Evolutionary conservation across 2,797 vertebrate species (phyloP).

Genomic region (Pangasius krempfi): DNA sequence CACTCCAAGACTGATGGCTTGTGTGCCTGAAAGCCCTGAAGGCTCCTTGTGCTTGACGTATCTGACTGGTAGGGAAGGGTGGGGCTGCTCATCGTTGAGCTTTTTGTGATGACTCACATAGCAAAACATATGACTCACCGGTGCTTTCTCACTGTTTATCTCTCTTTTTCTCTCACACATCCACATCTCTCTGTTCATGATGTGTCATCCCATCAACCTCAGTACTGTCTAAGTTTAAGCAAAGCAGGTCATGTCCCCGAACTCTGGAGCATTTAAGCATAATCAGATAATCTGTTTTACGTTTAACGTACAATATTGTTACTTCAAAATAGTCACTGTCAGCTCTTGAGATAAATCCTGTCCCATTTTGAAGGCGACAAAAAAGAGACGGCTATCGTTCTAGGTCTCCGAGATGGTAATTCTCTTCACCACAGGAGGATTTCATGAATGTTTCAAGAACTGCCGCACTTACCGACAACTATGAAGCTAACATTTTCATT

Average conservation of each 20-base stretch:
- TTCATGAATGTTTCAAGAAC: conserved; percentile 14
- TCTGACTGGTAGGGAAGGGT: conserved; percentile 37
- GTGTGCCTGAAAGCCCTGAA: conserved; percentile 50
- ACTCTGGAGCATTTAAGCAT: not conserved
- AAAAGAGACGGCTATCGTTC: not conserved
- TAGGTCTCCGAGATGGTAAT: not conserved
- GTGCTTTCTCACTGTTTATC: conserved; percentile 37
- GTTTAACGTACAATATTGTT: not conserved
- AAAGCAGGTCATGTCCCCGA: not conserved
- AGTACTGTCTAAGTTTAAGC: not conserved
- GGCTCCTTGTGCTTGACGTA: conserved; percentile 45
- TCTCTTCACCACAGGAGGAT: conserved; percentile 1
- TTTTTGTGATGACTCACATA: conserved; percentile 71
- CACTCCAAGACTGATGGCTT: conserved; percentile 46
- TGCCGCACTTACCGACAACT: conserved; percentile 2
- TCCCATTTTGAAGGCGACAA: not conserved
- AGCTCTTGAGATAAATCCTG: not conserved
- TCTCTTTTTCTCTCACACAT: conserved; percentile 41
- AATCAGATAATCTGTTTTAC: not conserved
- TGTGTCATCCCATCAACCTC: not conserved
- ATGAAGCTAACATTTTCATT: not conserved
- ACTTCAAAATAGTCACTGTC: not conserved
- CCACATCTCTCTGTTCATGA: conserved; percentile 20
- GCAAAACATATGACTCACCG: conserved; percentile 69
- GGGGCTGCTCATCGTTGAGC: conserved; percentile 63